Evolutionary conservation across 2,888 invertebrate genomes (phyloP).

Genomic region (Pharmacophagus antenor): DNA sequence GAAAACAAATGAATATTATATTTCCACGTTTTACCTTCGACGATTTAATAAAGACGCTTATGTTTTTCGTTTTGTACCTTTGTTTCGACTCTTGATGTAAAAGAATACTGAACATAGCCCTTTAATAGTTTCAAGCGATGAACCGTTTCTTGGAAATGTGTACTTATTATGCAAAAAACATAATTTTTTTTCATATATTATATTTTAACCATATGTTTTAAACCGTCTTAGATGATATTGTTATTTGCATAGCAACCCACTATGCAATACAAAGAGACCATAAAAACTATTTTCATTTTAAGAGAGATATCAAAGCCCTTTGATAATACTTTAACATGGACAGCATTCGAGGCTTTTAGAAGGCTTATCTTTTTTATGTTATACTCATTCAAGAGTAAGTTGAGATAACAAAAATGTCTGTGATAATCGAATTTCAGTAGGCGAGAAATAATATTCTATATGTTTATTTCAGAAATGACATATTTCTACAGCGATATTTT

Average conservation of each 20-base stretch:
- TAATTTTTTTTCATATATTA: not conserved
- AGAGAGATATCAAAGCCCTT: slow-evolving; percentile 12
- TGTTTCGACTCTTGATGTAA: no score
- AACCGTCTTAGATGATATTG: not conserved
- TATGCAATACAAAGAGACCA: slow-evolving; percentile 5
- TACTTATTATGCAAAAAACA: not conserved
- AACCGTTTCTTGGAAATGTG: no score
- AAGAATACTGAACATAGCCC: no score
- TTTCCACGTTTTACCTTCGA: no score
- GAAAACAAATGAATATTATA: no score
- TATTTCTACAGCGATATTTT: not conserved
- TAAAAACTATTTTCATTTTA: slow-evolving; percentile 12
- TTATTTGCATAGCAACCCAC: not conserved
- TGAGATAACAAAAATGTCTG: slow-evolving; percentile 3
- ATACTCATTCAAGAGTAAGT: slow-evolving; percentile 1
- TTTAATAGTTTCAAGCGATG: no score
- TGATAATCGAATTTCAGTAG: not conserved
- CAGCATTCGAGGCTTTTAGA: slow-evolving; percentile 22
- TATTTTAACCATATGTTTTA: not conserved
- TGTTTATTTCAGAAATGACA: not conserved
- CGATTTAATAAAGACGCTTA: no score
- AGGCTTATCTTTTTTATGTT: slow-evolving; percentile 16
- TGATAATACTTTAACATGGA: slow-evolving; percentile 18
- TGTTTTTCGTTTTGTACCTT: no score
- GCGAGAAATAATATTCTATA: not conserved